phyloP scores from a whole-genome alignment of 2,888 invertebrate genomes.

The Apamea epomidion region DNA sequence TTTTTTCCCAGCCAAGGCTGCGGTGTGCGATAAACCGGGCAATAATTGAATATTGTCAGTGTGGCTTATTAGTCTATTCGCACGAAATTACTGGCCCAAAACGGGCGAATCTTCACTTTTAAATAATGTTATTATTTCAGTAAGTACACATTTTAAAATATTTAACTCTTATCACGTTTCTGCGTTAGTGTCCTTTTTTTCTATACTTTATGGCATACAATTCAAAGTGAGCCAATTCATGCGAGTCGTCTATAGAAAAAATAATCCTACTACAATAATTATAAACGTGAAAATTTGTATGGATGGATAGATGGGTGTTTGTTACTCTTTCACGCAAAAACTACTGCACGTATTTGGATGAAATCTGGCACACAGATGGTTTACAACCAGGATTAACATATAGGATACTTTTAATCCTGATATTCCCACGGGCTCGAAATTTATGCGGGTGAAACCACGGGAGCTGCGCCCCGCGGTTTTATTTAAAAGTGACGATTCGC shows the following conservation, averaged over 20 bases:
- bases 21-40: constrained; percentile 65
- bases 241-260: background rate
- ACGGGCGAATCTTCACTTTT: background rate
- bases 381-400: too few species aligned
- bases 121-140: background rate
- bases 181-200: background rate
- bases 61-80: background rate
- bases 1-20: constrained; percentile 55
- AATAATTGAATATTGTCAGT: constrained; percentile 71
- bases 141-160: background rate
- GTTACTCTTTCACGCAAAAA: too few species aligned
- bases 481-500: background rate
- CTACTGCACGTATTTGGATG: too few species aligned
- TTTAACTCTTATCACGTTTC: background rate
- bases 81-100: background rate
- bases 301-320: too few species aligned
- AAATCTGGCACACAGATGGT: too few species aligned
- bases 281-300: too few species aligned
- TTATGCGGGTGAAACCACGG: too few species aligned
- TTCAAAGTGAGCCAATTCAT: background rate
- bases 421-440: too few species aligned
- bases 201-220: background rate
- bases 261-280: background rate
- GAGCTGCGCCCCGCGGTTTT: background rate
- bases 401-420: too few species aligned